phyloP scores from a whole-genome alignment of 2,113 vertebrate species.

The Recurvirostra avosetta region DNA sequence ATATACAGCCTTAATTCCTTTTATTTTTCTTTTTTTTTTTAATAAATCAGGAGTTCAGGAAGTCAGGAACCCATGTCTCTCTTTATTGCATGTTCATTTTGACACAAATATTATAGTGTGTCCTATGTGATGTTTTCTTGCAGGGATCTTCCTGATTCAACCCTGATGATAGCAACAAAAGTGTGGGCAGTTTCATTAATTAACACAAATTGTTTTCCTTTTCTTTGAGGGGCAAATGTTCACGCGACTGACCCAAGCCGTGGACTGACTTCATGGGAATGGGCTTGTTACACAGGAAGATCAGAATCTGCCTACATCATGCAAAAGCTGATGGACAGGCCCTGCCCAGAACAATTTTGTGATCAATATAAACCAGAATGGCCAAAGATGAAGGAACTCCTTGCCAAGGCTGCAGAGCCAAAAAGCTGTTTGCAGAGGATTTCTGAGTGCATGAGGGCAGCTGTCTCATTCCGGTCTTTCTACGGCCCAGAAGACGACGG shows the following conservation, averaged over 20 bases:
- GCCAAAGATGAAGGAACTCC: constrained; percentile 78
- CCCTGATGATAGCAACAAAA: background rate
- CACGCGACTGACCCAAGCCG: constrained; percentile 82
- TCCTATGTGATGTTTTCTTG: background rate
- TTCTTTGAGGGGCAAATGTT: constrained; percentile 83
- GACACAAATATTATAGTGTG: background rate
- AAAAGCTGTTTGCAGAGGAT: constrained; percentile 86
- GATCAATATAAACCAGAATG: constrained; percentile 85
- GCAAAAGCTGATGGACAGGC: constrained; percentile 82
- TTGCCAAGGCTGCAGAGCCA: constrained; percentile 78
- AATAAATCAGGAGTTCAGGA: background rate
- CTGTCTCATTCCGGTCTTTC: constrained; percentile 75
- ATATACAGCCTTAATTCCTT: background rate
- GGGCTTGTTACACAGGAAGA: constrained; percentile 92
- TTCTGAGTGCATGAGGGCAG: constrained; percentile 73
- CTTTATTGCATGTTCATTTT: background rate
- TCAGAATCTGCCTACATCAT: constrained; percentile 85
- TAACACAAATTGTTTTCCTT: background rate
- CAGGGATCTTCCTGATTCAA: background rate
- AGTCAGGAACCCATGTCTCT: background rate
- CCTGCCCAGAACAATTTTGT: constrained; percentile 82
- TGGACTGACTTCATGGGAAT: constrained; percentile 86
- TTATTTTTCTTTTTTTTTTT: background rate
- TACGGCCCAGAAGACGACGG: constrained; percentile 84
- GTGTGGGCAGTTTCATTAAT: background rate